Evolutionary conservation across 2,797 vertebrate species (phyloP).

Genomic region (Coracias cyanogaster): DNA sequence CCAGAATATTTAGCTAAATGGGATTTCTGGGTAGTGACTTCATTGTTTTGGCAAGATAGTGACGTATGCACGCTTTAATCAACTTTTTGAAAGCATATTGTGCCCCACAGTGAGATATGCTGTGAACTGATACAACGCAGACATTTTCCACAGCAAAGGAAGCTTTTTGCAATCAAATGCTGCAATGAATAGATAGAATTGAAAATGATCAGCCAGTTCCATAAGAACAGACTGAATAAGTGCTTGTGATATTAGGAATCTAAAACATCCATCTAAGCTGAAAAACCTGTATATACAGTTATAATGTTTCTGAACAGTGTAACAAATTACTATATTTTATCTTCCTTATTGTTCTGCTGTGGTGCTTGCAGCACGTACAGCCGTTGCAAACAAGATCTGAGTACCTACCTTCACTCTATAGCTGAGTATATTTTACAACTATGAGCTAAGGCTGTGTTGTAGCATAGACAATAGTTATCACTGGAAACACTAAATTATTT

Average conservation of each 20-base stretch:
- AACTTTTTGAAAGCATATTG: background rate
- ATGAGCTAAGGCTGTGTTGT: background rate
- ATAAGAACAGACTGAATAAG: background rate
- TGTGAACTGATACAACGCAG: background rate
- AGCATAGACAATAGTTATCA: background rate
- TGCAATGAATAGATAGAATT: background rate
- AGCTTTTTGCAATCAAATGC: background rate
- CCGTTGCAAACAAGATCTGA: background rate
- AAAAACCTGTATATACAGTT: background rate
- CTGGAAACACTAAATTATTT: background rate
- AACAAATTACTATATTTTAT: background rate
- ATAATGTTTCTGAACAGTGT: background rate
- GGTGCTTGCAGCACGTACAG: accelerated
- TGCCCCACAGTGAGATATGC: background rate
- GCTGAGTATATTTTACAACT: background rate
- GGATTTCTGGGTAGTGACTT: background rate
- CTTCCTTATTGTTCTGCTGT: background rate
- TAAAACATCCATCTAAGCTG: background rate
- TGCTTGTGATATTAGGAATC: background rate
- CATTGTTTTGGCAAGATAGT: background rate
- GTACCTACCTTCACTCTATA: background rate
- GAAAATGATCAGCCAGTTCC: background rate
- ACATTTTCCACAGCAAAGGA: background rate
- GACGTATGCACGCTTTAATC: background rate
- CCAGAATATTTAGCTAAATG: background rate